Base-by-base conservation (phyloP, 2,797 vertebrate species). In the Protosalanx chinensis region DNA sequence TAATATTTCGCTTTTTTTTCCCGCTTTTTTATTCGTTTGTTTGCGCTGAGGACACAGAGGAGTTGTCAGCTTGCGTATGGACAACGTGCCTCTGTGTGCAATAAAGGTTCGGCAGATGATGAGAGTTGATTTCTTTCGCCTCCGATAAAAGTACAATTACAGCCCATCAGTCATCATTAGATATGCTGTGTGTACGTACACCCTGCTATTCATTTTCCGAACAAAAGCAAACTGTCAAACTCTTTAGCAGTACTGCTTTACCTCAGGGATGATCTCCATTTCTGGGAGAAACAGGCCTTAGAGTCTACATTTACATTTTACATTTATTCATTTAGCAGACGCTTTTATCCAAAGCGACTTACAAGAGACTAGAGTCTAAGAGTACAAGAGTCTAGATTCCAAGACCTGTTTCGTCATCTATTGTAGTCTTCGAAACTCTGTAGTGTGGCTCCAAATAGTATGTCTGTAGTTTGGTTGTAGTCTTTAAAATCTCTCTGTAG, bases 1-100 rank as follows among this genome's bases (percentile, higher is more conserved):
- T 93, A 93, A 93, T 94, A 93, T 93, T 93, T 92, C 87, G 88
- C 85, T 87, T 90, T 72, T 72, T 78, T 75, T 67, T 69, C 33
- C n/a, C 23, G 23, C 64, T 18, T 33, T 76, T 91, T 91, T 91
- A 91, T 91, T 90, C 80, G 88, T 91, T 90, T 91, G 87, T 91
- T 91, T 91, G 89, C 88, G 84, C 86, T 78, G 49, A 79, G 71
- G 83, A 72, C 74, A 90, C 80, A 87, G 77, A 70, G 27, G 70
- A 76, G 86, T 86, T 79, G 71, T 72, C 72, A 58, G 51, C n/a
- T 35, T 58, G 79, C 71, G 86, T 85, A 84, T 81, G 75, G 85
- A 78, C 57, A 63, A 73, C 79, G 68, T 58, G 46, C 71, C 79
- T 80, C 73, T 80, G 72, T 72, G 67, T 82, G 82, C 76, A 84